These are phyloP conservation scores for Nipponia nippon DNA, from an alignment of 2,113 vertebrate genomes.

Conservation along the genomic window DNA sequence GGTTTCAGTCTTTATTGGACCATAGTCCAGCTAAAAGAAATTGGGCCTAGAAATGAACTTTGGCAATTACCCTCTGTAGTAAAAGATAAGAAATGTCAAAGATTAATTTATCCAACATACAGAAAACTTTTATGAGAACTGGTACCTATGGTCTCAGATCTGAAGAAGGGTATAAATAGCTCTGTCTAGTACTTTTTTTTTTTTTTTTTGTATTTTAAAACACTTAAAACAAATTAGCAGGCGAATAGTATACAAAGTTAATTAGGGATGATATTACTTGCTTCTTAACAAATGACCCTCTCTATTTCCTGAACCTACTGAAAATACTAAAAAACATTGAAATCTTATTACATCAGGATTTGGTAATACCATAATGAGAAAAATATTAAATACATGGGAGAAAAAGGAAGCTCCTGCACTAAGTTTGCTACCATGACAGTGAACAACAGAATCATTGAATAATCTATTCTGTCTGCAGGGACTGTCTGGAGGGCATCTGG, in stretches of 20 bases:
- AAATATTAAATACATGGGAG: slow-evolving; percentile 26
- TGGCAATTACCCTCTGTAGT: neutral
- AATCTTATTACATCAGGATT: neutral
- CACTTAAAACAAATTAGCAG: neutral
- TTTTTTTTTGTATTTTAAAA: neutral
- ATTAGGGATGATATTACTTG: neutral
- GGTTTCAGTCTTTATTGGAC: neutral
- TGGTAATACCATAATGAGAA: slow-evolving; percentile 4
- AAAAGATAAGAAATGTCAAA: neutral
- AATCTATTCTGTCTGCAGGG: neutral
- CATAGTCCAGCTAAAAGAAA: neutral
- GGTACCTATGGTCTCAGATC: neutral
- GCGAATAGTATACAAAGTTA: neutral
- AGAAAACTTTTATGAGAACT: neutral
- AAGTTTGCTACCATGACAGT: slow-evolving; percentile 49
- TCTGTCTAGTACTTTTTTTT: neutral
- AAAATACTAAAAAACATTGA: neutral
- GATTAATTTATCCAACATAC: neutral
- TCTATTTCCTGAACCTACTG: slow-evolving; percentile 2
- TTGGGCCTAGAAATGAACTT: neutral
- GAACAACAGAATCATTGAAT: slow-evolving; percentile 9
- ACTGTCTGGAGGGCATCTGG: slow-evolving; percentile 43
- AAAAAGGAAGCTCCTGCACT: slow-evolving; percentile 45
- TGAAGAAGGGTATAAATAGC: neutral
- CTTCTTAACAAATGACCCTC: neutral